Conservation (phyloP, 2,113 vertebrate genomes). For the Mormyrus lacerda region DNA sequence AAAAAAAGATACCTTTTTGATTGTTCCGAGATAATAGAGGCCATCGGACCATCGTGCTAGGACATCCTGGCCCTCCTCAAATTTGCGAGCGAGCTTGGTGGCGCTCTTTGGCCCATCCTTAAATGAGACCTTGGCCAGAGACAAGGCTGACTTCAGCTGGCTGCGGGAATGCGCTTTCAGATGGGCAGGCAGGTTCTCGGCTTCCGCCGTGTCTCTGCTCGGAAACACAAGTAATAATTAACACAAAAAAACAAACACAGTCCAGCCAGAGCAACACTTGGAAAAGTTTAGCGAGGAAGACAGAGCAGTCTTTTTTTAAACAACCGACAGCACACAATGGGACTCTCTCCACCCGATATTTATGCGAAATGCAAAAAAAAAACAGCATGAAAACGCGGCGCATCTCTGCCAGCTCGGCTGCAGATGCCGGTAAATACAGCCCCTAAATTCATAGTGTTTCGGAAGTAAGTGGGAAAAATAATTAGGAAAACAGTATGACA, state of each 20-base stretch:
- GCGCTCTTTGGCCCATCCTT: slow-evolving; percentile 77
- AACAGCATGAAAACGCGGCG: not conserved
- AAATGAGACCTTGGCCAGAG: slow-evolving; percentile 70
- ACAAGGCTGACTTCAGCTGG: slow-evolving; percentile 73
- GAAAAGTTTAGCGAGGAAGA: not conserved
- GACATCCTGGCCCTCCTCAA: slow-evolving; percentile 96
- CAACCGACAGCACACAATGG: not conserved
- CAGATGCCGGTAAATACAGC: not conserved
- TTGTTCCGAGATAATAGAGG: slow-evolving; percentile 97
- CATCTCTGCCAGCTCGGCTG: not conserved
- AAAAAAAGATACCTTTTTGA: slow-evolving; percentile 77
- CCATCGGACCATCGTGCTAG: slow-evolving; percentile 98
- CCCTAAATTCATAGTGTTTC: not conserved
- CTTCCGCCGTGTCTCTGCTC: slow-evolving; percentile 83
- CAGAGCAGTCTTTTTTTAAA: not conserved
- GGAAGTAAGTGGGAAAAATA: not conserved
- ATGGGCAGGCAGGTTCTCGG: slow-evolving; percentile 86
- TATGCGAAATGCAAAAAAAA: not conserved
- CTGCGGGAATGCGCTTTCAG: slow-evolving; percentile 73
- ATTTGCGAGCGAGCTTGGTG: slow-evolving; percentile 78
- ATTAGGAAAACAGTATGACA: not conserved
- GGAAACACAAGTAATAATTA: not conserved
- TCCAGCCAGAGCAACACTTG: not conserved
- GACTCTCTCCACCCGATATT: not conserved
- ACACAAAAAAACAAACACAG: not conserved